phyloP scores from a whole-genome alignment of 2,888 invertebrate genomes.

The Pollenia amentaria region DNA sequence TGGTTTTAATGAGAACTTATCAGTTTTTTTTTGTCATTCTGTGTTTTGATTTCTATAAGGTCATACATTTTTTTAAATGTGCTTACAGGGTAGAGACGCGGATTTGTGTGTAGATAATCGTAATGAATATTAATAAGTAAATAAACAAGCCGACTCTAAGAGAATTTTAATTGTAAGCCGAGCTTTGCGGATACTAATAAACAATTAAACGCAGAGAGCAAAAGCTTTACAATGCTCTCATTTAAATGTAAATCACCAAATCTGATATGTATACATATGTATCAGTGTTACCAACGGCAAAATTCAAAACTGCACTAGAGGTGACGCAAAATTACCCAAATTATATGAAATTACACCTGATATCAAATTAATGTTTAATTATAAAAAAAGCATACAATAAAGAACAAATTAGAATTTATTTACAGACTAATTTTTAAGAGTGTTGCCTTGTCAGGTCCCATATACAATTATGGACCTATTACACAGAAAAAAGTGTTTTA shows the following conservation, averaged over 20 bases:
- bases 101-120: background rate
- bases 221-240: conserved; percentile 26
- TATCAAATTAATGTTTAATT: too few relatives aligned
- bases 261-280: background rate
- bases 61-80: conserved; percentile 34
- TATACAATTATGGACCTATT: too few relatives aligned
- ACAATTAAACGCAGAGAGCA: conserved; percentile 12
- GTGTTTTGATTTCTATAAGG: conserved; percentile 56
- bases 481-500: too few relatives aligned
- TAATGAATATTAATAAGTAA: conserved; percentile 17
- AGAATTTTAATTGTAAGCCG: conserved; percentile 32
- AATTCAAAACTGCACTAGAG: too few relatives aligned
- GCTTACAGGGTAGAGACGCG: background rate
- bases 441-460: too few relatives aligned
- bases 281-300: too few relatives aligned
- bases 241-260: background rate
- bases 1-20: conserved; percentile 40
- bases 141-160: conserved; percentile 22
- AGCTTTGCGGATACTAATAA: conserved; percentile 36
- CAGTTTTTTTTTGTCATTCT: conserved; percentile 40
- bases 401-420: too few relatives aligned
- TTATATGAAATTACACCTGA: too few relatives aligned
- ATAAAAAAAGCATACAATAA: too few relatives aligned
- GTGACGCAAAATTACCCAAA: too few relatives aligned
- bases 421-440: too few relatives aligned